Evolutionary conservation across 1,140 invertebrate species (phyloP), one percentile per base, ranked within the genome.

Genomic region (Orius insidiosus): DNA sequence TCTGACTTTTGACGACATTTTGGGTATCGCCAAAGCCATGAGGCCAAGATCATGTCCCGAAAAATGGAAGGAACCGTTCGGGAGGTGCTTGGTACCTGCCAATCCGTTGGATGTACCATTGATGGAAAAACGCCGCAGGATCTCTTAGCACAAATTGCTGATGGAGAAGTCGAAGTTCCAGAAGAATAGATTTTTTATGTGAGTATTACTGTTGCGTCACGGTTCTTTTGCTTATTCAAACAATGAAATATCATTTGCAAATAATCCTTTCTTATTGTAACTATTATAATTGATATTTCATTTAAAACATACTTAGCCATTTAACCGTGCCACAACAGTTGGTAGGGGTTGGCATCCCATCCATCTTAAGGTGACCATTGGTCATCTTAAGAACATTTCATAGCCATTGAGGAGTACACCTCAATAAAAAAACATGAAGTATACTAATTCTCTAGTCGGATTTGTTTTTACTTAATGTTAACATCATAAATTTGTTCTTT

Each of bases 51-150:
- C 93, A 30, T 98, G 87, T 89, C 95, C 0, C 78, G 80, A 53
- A 69, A 82, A 49, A 69, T 99, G 2, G 75, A 75, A 47, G 94
- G 94, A 48, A 95, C 93, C 13, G 83, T 94, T 2, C 97, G n/a
- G 64, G 95, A 99, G 75, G 87, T 99, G 57, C 73, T 98, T 46
- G 93, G 95, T 45, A 98, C 93, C 32, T 59, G 59, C 5, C 58
- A 69, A 62, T 87, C 83, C 47, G 85, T 92, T 45, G 86, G 86
- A 48, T 90, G 85, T 63, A 90, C 86, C 13, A 73, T 94, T 52
- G 88, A 92, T 59, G 80, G 83, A 53, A 80, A 78, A 61, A 67
- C 78, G 55, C 90, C 95, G 44, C 92, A 96, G 66, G 92, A 97
- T 63, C 65, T 98, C 52, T 97, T 98, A 60, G 85, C 89, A 52